Evolutionary conservation across 2,888 invertebrate genomes (phyloP).

Genomic region (Tyria jacobaeae): DNA sequence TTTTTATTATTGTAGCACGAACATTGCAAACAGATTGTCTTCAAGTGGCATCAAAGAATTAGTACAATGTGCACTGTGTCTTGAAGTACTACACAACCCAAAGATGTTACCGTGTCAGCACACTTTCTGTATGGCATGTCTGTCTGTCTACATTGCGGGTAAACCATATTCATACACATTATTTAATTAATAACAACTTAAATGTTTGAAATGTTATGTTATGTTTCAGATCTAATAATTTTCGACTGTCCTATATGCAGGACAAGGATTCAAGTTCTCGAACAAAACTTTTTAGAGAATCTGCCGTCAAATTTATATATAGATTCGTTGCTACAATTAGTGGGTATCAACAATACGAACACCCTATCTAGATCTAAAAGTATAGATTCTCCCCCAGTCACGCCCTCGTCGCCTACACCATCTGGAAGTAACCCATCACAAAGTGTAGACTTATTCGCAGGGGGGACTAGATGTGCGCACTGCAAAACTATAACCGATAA

Average conservation of each 20-base stretch:
- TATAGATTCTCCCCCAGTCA: conserved; percentile 56
- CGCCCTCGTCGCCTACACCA: conserved; percentile 51
- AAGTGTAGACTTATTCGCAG: conserved; percentile 71
- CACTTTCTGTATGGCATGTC: conserved; percentile 88
- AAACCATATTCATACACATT: conserved; percentile 17
- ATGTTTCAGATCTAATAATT: conserved; percentile 68
- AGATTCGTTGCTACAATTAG: conserved; percentile 86
- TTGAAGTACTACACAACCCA: conserved; percentile 85
- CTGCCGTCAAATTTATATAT: conserved; percentile 90
- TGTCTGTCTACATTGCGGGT: conserved; percentile 81
- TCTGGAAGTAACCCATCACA: conserved; percentile 46
- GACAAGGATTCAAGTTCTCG: conserved; percentile 75
- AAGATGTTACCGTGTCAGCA: conserved; percentile 90
- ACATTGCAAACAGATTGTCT: conserved; percentile 59
- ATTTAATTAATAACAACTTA: conserved; percentile 16
- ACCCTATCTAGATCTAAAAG: conserved; percentile 24
- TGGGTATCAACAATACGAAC: conserved; percentile 65
- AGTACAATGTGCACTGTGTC: conserved; percentile 87
- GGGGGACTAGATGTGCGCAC: conserved; percentile 67
- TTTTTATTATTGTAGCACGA: not conserved
- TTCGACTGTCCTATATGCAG: conserved; percentile 88
- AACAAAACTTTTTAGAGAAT: conserved; percentile 80
- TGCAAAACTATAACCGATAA: conserved; percentile 74
- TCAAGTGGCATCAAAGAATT: conserved; percentile 86
- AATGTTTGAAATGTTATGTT: conserved; percentile 7